Base-by-base conservation (phyloP, 2,888 invertebrate genomes). In the Bellardia bayeri region DNA sequence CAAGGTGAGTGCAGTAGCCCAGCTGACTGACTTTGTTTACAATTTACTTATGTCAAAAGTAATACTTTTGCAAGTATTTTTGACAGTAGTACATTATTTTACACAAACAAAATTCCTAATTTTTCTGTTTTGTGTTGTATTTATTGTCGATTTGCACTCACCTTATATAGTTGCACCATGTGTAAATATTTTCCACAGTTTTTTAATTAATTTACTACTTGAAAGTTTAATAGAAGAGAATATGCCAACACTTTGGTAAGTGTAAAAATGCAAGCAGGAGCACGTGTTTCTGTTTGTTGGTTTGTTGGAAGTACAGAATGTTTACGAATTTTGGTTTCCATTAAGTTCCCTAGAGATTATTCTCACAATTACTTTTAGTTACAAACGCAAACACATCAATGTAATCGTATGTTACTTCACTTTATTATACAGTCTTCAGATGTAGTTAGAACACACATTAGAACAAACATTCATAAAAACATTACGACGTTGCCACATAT, bases 261-360 rank as follows among this genome's bases (percentile, higher is more conserved):
- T 61, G 61, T 45, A 66, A 45, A 66, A 56, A 64, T 5, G 64
- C 37, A 64, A 64, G 40, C 7, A 66, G 3, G 7, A 66, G 30
- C 23, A 42, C 7, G n/a, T 42, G 66, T 45, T 66, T 13, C 14
- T 49, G n/a, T 56, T 56, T 9, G 23, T 56, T 11, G 8, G 23
- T 4, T 23, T 5, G n/a, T 51, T 0, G 5, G 13, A 6, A 51
- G 4, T 51, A 51, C 42, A 9, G 42, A 9, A 45, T 68, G 30
- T 66, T 23, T 54, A 56, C 9, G 30, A 2, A 40, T 78, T 54
- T 54, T 30, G 11, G n/a, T 3, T 30, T 40, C 56, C 42, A 42
- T 42, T 16, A 40, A 78, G 66, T 78, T 64, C 42, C 66, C 66
- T 3, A 42, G 45, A 68, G 78, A 78, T 78, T 78, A 56, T 66